Percentiles rank a stretch among this genome's conserved stretches.
Evolutionary conservation across 2,888 invertebrate species (phyloP).

Genomic region (Venustoraphidia nigricollis): DNA sequence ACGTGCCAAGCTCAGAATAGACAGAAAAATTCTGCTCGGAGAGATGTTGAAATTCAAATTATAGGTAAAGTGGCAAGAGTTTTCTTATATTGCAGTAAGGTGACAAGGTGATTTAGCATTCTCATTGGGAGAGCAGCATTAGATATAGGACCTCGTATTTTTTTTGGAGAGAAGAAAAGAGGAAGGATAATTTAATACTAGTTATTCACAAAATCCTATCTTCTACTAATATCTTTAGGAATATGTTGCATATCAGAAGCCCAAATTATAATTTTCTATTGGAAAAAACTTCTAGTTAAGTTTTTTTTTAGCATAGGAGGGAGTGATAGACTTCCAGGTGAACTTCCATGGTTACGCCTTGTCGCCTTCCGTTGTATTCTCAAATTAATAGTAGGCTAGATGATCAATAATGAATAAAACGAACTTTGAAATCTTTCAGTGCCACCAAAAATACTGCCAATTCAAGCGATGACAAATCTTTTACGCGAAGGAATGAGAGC

Average conservation of each 20-base stretch:
- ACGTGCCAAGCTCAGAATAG: constrained; percentile 79
- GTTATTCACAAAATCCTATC: no score
- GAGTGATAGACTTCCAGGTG: no score
- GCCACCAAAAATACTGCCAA: constrained; percentile 71
- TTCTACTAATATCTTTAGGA: no score
- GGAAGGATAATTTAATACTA: no score
- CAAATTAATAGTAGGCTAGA: not conserved
- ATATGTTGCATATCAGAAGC: no score
- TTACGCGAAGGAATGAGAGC: constrained; percentile 74
- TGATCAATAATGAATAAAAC: not conserved
- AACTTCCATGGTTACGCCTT: no score
- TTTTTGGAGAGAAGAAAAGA: no score
- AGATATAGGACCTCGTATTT: not conserved
- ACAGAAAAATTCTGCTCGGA: constrained; percentile 61
- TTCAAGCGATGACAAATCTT: constrained; percentile 66
- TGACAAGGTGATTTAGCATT: constrained; percentile 1
- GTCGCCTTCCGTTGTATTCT: constrained; percentile 11
- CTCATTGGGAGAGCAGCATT: constrained; percentile 1
- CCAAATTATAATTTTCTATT: no score
- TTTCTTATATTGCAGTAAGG: constrained; percentile 2
- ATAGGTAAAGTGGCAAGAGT: constrained; percentile 34
- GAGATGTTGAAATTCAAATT: constrained; percentile 61
- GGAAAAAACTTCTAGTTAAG: no score
- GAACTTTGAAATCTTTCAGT: constrained; percentile 33
- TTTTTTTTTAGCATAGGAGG: no score